Base-by-base conservation (phyloP, 1,140 invertebrate genomes). In the Brachionus calyciflorus region DNA sequence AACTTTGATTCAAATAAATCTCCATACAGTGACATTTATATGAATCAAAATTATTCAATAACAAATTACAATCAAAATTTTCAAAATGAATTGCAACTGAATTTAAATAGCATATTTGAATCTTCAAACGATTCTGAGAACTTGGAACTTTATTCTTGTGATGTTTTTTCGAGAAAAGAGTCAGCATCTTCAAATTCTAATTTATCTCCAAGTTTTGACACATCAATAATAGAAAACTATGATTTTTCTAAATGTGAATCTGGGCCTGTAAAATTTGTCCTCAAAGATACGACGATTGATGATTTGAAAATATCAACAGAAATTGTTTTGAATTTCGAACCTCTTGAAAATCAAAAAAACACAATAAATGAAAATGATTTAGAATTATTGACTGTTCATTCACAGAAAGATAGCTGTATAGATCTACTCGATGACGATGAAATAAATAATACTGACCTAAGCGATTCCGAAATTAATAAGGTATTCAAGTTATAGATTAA, bases 41-140 rank as follows among this genome's bases (percentile, higher is more conserved):
- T n/a, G n/a, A n/a, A n/a, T n/a, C n/a, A n/a, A n/a, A n/a, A n/a
- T n/a, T n/a, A n/a, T n/a, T n/a, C n/a, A n/a, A n/a, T n/a, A n/a
- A n/a, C 14, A 30, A 3, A 55, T 17, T 3, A 55, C 3, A 26
- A 12, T n/a, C 9, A 9, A 55, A 55, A 14, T 55, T 3, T 55
- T 26, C 33, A n/a, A 30, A 30, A 26, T 28, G 12, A 28, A 5
- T n/a, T 33, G 53, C 30, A 37, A 21, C 19, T 60, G 10, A 30
- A 60, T 60, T 21, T 60, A 37, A 60, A 60, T 17, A 17, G 19
- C 37, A 33, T 60, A 33, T 60, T 60, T 9, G 55, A 60, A 28
- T 60, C 55, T 7, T 17, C 55, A 21, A 60, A 10, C n/a, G 55
- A 60, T n/a, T 60, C 55, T 0, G 30, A 33, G 19, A 37, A n/a